Evolutionary conservation across 2,888 invertebrate genomes (phyloP).

Genomic region (Chloroclysta siterata): DNA sequence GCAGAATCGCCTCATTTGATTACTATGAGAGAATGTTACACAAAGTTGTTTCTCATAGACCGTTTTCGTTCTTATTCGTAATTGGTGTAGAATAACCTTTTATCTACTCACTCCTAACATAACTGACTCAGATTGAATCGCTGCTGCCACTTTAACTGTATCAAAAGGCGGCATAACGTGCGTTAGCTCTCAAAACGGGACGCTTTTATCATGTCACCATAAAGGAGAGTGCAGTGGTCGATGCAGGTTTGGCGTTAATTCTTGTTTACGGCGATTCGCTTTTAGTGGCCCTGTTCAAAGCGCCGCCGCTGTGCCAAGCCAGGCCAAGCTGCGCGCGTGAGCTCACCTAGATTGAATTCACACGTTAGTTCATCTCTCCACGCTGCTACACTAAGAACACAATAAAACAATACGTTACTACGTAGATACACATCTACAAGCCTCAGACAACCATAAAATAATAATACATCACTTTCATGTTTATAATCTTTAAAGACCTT

Average conservation of each 20-base stretch:
- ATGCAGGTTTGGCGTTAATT: slow-evolving; percentile 80
- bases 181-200: slow-evolving; percentile 62
- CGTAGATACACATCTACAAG: neutral
- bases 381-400: slow-evolving; percentile 17
- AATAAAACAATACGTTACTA: slow-evolving; percentile 5
- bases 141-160: slow-evolving; percentile 14
- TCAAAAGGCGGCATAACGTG: slow-evolving; percentile 43
- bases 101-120: too few species aligned
- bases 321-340: slow-evolving; percentile 49
- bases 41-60: too few species aligned
- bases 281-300: slow-evolving; percentile 75
- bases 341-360: slow-evolving; percentile 57
- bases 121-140: neutral
- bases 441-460: neutral
- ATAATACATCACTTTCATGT: slow-evolving; percentile 6
- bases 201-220: slow-evolving; percentile 77
- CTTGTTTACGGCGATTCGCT: slow-evolving; percentile 82
- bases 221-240: slow-evolving; percentile 79
- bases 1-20: too few species aligned
- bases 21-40: too few species aligned
- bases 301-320: slow-evolving; percentile 42
- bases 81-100: too few species aligned
- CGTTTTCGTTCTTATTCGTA: too few species aligned
- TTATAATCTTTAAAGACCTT: slow-evolving; percentile 12
- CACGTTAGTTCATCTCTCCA: slow-evolving; percentile 41